Percentiles rank a stretch among this genome's conserved stretches.
Conservation (phyloP, 2,888 invertebrate genomes). For the Oxytorus armatus region DNA sequence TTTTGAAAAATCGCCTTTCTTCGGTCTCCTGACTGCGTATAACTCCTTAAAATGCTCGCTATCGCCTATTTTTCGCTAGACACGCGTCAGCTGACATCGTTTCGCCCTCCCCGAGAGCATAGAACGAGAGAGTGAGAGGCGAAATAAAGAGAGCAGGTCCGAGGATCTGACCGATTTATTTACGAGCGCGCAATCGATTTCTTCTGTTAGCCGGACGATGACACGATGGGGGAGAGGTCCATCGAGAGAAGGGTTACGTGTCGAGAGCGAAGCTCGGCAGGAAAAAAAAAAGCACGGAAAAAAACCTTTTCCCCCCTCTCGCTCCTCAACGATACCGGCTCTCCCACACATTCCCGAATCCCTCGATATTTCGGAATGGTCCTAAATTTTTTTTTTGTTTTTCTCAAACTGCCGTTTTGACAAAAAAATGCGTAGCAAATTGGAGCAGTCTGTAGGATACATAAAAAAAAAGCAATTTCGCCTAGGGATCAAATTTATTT, state of each 20-base stretch:
- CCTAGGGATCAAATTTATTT: too few species aligned
- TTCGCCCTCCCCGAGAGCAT: neutral
- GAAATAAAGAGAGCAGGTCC: slow-evolving; percentile 1
- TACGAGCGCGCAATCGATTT: slow-evolving; percentile 57
- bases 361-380: neutral
- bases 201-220: slow-evolving; percentile 54
- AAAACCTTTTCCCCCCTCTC: neutral
- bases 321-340: slow-evolving; percentile 12
- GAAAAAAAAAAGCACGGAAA: slow-evolving; percentile 12
- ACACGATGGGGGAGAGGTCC: slow-evolving; percentile 34
- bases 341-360: neutral
- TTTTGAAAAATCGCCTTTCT: too few species aligned
- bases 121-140: neutral
- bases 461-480: neutral
- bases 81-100: neutral
- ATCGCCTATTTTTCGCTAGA: neutral
- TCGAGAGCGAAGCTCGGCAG: slow-evolving; percentile 24
- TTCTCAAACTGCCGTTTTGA: too few species aligned
- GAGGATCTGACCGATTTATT: slow-evolving; percentile 55
- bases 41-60: too few species aligned
- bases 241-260: slow-evolving; percentile 43
- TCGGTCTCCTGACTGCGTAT: too few species aligned
- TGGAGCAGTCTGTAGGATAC: neutral
- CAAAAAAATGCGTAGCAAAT: neutral
- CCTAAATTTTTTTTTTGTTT: slow-evolving; percentile 8